A percentile compares a stretch with the other conserved stretches of the same genome.
Evolutionary conservation across 2,888 invertebrate species (phyloP).

Genomic region (Sthenelais limicola): DNA sequence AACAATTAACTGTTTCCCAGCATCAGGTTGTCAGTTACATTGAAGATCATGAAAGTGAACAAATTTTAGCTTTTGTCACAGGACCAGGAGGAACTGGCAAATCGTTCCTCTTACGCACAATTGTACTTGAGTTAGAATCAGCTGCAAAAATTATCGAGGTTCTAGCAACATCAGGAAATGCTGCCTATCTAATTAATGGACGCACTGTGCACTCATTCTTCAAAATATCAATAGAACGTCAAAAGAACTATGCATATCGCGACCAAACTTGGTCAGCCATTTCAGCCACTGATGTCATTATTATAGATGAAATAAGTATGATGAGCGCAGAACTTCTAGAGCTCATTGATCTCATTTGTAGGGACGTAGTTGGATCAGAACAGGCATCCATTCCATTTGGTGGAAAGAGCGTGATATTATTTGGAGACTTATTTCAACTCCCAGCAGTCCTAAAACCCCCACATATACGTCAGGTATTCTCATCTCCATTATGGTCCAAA

Average conservation of each 20-base stretch:
- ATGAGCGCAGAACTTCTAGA: constrained; percentile 27
- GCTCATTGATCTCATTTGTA: constrained; percentile 18
- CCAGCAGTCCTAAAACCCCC: constrained; percentile 1
- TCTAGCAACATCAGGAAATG: constrained; percentile 23
- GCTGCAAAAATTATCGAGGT: constrained; percentile 26
- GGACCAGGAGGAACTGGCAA: constrained; percentile 29
- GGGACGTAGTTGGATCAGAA: neutral
- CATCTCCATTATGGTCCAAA: neutral
- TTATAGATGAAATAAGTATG: constrained; percentile 24
- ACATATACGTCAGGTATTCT: neutral
- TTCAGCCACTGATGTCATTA: constrained; percentile 28
- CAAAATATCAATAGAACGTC: neutral
- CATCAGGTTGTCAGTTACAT: neutral
- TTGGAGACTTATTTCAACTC: constrained; percentile 24
- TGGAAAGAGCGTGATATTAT: constrained; percentile 1
- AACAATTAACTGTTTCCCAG: constrained; percentile 7
- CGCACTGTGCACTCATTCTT: constrained; percentile 26
- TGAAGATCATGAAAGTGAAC: neutral
- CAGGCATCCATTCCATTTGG: neutral
- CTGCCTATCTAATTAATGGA: constrained; percentile 10
- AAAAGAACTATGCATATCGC: neutral
- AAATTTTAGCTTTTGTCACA: constrained; percentile 5
- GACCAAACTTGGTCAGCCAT: constrained; percentile 10
- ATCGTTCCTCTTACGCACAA: constrained; percentile 10
- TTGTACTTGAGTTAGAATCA: constrained; percentile 2